Percentiles rank a stretch among this genome's conserved stretches.
phyloP scores from a whole-genome alignment of 2,888 invertebrate genomes.

The Clunio marinus region DNA sequence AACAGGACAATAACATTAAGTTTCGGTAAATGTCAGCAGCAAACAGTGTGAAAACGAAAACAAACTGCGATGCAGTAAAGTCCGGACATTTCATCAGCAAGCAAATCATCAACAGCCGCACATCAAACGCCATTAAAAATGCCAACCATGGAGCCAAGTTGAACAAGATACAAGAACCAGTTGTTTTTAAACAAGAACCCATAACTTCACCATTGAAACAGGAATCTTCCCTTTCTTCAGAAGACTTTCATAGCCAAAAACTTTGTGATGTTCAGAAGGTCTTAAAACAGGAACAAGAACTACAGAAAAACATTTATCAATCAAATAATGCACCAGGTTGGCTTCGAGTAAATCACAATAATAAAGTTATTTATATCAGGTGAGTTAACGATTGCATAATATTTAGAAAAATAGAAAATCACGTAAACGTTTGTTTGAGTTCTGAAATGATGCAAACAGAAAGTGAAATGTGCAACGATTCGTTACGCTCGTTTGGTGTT shows the following conservation, averaged over 20 bases:
- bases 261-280: constrained; percentile 31
- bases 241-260: constrained; percentile 2
- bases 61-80: constrained; percentile 37
- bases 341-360: constrained; percentile 68
- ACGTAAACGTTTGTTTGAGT: neutral
- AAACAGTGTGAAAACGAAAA: constrained; percentile 23
- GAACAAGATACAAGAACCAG: neutral
- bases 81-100: constrained; percentile 28
- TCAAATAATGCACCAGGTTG: constrained; percentile 69
- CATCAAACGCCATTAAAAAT: neutral
- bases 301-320: constrained; percentile 33
- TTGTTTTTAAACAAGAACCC: neutral
- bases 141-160: constrained; percentile 34
- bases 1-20: constrained; percentile 26
- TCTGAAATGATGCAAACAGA: constrained; percentile 16
- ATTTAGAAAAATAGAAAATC: neutral
- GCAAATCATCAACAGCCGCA: constrained; percentile 1
- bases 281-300: constrained; percentile 33
- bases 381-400: constrained; percentile 50
- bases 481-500: neutral
- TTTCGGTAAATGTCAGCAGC: constrained; percentile 34
- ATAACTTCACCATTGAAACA: neutral
- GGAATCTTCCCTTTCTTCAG: neutral
- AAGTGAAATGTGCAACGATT: constrained; percentile 14
- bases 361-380: constrained; percentile 74